These are phyloP conservation scores for Urocolius indicus DNA, from an alignment of 2,113 vertebrate species.

Conservation along the genomic window DNA sequence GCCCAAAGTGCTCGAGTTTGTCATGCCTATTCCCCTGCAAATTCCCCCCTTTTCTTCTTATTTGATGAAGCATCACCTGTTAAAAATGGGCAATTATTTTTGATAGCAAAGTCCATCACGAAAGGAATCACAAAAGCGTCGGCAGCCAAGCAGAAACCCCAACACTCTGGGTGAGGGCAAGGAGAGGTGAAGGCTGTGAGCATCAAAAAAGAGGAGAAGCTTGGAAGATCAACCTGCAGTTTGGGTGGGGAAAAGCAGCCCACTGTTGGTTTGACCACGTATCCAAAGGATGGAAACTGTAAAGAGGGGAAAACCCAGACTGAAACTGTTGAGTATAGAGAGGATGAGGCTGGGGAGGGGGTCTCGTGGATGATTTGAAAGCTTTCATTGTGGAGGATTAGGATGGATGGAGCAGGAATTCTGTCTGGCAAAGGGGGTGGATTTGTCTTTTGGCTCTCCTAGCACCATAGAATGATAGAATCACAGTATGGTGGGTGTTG, in stretches of 20 bases:
- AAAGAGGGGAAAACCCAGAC: neutral
- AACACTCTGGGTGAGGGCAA: neutral
- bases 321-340: neutral
- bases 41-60: no score
- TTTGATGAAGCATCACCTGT: neutral
- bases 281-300: neutral
- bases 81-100: neutral
- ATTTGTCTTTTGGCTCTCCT: neutral
- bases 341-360: neutral
- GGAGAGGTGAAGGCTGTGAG: no score
- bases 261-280: neutral
- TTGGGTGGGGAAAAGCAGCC: neutral
- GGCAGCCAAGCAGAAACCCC: neutral
- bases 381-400: neutral
- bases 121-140: neutral
- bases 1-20: neutral
- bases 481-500: no score
- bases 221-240: neutral
- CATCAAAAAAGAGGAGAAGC: neutral
- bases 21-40: fast-evolving
- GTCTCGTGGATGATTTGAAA: neutral
- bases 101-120: neutral
- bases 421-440: neutral
- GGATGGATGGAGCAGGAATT: neutral
- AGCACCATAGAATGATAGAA: neutral